Evolutionary conservation across 1,140 invertebrate species (phyloP).

Genomic region (Semibalanus balanoides): DNA sequence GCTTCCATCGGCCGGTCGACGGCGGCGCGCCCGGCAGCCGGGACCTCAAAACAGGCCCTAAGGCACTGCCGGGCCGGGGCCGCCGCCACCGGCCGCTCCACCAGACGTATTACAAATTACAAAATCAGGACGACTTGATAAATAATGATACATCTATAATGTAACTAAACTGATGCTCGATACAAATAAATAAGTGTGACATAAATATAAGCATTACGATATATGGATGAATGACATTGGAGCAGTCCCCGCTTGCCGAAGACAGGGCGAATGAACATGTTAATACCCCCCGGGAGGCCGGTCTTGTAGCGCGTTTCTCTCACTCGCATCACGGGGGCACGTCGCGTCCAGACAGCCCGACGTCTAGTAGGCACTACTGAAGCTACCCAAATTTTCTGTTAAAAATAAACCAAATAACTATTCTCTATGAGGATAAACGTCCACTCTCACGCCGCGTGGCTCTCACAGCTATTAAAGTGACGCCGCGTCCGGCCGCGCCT

Average conservation of each 20-base stretch:
- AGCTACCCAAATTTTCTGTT: constrained; percentile 2
- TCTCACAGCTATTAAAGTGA: background rate
- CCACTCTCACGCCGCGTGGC: background rate
- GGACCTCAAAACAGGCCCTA: background rate
- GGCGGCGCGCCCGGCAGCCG: too few species aligned
- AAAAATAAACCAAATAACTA: constrained; percentile 3
- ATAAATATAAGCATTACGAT: constrained; percentile 3
- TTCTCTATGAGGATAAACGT: constrained; percentile 1
- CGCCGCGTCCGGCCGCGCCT: background rate
- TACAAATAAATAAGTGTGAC: constrained; percentile 2
- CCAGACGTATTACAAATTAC: background rate
- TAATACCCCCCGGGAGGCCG: background rate
- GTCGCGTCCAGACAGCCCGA: background rate
- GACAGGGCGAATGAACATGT: background rate
- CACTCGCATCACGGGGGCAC: background rate
- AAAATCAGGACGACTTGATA: constrained; percentile 2
- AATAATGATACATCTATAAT: constrained; percentile 3
- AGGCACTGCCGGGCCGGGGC: too few species aligned
- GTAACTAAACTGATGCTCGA: constrained; percentile 2
- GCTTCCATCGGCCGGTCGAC: too few species aligned
- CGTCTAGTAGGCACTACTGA: background rate
- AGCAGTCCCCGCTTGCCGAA: background rate
- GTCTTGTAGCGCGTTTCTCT: background rate
- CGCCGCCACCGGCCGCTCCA: background rate
- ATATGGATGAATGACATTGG: constrained; percentile 2